These are phyloP conservation scores for Agriopis marginaria DNA, from an alignment of 2,888 invertebrate species.

Conservation along the genomic window DNA sequence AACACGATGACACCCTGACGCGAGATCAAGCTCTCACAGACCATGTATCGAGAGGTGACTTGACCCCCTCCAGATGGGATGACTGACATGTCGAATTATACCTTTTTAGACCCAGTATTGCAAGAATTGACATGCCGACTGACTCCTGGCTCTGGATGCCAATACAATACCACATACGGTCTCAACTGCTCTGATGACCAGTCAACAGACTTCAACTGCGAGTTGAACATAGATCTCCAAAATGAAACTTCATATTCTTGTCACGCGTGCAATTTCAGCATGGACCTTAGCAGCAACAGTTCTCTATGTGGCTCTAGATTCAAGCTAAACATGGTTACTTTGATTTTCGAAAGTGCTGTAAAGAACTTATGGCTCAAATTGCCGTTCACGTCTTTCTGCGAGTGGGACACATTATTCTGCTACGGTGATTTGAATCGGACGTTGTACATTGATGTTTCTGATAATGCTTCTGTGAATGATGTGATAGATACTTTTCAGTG, in stretches of 20 bases:
- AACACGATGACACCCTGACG: constrained; percentile 35
- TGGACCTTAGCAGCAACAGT: constrained; percentile 68
- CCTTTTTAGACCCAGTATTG: constrained; percentile 62
- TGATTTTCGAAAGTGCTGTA: constrained; percentile 75
- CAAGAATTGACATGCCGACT: constrained; percentile 74
- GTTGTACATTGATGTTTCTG: constrained; percentile 66
- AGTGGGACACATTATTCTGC: constrained; percentile 70
- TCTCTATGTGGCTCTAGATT: constrained; percentile 73
- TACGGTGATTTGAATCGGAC: constrained; percentile 70
- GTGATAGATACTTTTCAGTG: constrained; percentile 71
- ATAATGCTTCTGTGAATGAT: constrained; percentile 54
- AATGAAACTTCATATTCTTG: constrained; percentile 82
- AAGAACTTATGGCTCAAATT: constrained; percentile 76
- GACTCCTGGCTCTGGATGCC: constrained; percentile 62
- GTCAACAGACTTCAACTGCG: constrained; percentile 64
- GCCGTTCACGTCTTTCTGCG: constrained; percentile 67
- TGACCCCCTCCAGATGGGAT: constrained; percentile 62
- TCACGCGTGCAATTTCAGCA: constrained; percentile 64
- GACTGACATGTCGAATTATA: constrained; percentile 72
- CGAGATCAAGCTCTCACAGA: constrained; percentile 29
- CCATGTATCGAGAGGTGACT: constrained; percentile 64
- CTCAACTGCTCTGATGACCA: constrained; percentile 63
- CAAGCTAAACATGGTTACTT: constrained; percentile 73
- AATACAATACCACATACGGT: constrained; percentile 57
- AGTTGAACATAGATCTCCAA: constrained; percentile 74